A percentile compares a stretch with the other conserved stretches of the same genome.
Evolutionary conservation across 2,797 vertebrate species (phyloP).

Genomic region (Platyrinchus mystaceus): DNA sequence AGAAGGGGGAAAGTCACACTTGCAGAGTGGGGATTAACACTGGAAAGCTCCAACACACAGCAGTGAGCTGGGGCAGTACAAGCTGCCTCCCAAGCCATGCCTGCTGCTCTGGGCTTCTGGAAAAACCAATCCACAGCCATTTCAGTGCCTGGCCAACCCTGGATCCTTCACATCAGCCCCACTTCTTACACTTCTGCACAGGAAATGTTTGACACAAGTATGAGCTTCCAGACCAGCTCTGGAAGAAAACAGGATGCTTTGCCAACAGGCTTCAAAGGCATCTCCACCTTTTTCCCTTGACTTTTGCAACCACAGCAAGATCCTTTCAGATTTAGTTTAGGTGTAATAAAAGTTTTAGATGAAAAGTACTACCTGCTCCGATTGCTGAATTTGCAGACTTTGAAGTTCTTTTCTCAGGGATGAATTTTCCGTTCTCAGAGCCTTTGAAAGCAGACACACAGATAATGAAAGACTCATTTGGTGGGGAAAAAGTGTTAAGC

Average conservation of each 20-base stretch:
- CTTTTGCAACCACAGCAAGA: slow-evolving; percentile 57
- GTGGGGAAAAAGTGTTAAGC: slow-evolving; percentile 7
- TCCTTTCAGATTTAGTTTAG: slow-evolving; percentile 42
- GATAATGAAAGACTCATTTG: slow-evolving; percentile 52
- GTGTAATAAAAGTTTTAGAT: slow-evolving; percentile 61
- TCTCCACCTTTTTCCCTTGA: slow-evolving; percentile 22
- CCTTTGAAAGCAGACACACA: slow-evolving; percentile 75
- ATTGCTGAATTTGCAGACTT: slow-evolving; percentile 78
- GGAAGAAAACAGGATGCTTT: slow-evolving; percentile 33
- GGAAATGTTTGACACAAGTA: not conserved
- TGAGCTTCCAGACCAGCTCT: not conserved
- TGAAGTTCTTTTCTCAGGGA: slow-evolving; percentile 83
- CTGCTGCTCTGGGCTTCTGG: not conserved
- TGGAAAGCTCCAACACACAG: not conserved
- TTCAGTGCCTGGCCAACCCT: not conserved
- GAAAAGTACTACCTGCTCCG: slow-evolving; percentile 82
- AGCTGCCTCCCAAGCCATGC: not conserved
- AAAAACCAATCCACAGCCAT: not conserved
- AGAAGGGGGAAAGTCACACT: not conserved
- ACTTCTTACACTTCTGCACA: not conserved
- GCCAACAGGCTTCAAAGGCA: slow-evolving; percentile 43
- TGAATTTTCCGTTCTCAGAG: slow-evolving; percentile 81
- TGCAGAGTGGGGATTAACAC: not conserved
- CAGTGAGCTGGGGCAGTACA: fast-evolving
- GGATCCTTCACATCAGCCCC: not conserved